Evolutionary conservation across 2,888 invertebrate species (phyloP), one percentile per base, ranked within the genome.

Genomic region (Diaperis boleti): DNA sequence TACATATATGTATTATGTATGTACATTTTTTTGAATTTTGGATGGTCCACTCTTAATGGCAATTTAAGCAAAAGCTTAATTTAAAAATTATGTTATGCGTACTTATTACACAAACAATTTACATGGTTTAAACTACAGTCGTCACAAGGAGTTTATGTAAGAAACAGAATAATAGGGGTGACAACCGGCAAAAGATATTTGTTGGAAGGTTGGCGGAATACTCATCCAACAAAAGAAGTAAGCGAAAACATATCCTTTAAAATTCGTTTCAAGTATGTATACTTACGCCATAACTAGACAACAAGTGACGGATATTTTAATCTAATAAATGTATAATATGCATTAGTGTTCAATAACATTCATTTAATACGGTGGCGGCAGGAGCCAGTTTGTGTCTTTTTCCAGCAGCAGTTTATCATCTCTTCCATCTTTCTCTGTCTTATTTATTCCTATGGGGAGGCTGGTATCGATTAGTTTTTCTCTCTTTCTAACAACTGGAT

Each of bases 321-420:
- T 60, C 60, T 60, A 60, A 60, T 54, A 60, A 54, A 60, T 60
- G 54, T 60, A 50, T n/a, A n/a, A n/a, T 62, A 52, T 59, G 52
- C 39, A 59, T 62, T 62, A 62, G 61, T 61, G 59, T 60, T 61
- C 64, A 64, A 64, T 64, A 64, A 64, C 64, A 64, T 45, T 64
- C 60, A 64, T 61, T 56, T 60, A 49, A 60, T 49, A 33, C 47
- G 54, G 20, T 44, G 55, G 59, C 50, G 50, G 45, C 44, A 45
- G 62, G 35, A 52, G 52, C 50, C 56, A 45, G 50, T 57, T 52
- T 44, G 45, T 13, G 47, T 56, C 62, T 62, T 49, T 31, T 29
- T 55, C 55, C 55, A 42, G 52, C 52, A 33, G 13, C 49, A 49
- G 37, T 37, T 57, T 47, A 22, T 37, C 22, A 14, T 44, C 17